A percentile compares a stretch with the other conserved stretches of the same genome.
Evolutionary conservation across 2,888 invertebrate species (phyloP).

Genomic region (Pediacus dermestoides): DNA sequence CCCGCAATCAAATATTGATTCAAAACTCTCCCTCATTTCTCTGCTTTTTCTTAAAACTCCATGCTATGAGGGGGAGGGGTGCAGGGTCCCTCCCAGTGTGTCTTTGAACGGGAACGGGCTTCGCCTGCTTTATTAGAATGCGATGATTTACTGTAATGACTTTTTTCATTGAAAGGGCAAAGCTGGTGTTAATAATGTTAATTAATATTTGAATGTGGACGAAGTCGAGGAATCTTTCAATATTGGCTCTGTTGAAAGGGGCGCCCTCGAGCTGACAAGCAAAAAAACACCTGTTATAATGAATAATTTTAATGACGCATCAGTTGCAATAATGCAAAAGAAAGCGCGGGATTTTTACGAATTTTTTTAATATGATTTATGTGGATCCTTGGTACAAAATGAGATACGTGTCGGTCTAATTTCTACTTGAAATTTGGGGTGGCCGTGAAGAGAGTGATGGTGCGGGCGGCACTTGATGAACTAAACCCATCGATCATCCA

Average conservation of each 20-base stretch:
- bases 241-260: slow-evolving; percentile 35
- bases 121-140: slow-evolving; percentile 55
- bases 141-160: slow-evolving; percentile 62
- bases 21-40: slow-evolving; percentile 49
- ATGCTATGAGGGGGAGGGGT: slow-evolving; percentile 44
- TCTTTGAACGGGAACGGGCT: slow-evolving; percentile 15
- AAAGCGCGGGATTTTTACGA: too few relatives aligned
- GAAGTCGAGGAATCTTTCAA: slow-evolving; percentile 44
- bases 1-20: slow-evolving; percentile 54
- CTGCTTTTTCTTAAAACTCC: slow-evolving; percentile 39
- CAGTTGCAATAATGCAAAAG: slow-evolving; percentile 11
- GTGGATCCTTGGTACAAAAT: too few relatives aligned
- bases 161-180: slow-evolving; percentile 51
- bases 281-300: slow-evolving; percentile 34
- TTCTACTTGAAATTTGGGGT: too few relatives aligned
- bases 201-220: slow-evolving; percentile 59
- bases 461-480: slow-evolving; percentile 48
- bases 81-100: slow-evolving; percentile 17
- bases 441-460: slow-evolving; percentile 30
- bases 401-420: too few relatives aligned
- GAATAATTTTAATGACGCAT: slow-evolving; percentile 32
- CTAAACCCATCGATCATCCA: slow-evolving; percentile 72
- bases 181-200: slow-evolving; percentile 59
- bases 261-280: slow-evolving; percentile 2
- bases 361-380: too few relatives aligned